These are phyloP conservation scores for Tetranychus urticae DNA, from an alignment of 1,140 invertebrate species.

Conservation along the genomic window DNA sequence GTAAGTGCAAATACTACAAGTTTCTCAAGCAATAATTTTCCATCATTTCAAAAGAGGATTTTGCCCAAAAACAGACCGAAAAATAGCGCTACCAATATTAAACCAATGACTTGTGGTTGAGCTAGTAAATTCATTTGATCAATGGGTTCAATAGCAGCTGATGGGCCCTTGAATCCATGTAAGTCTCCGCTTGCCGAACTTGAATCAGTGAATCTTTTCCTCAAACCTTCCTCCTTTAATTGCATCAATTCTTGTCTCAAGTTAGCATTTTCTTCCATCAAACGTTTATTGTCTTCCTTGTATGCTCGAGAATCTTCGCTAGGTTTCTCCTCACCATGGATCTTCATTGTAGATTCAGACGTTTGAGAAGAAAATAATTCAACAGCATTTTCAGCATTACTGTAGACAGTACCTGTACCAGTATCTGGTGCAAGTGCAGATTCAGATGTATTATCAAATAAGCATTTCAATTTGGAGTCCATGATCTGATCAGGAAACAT, in stretches of 20 bases:
- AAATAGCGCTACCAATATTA: background rate
- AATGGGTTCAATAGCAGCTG: background rate
- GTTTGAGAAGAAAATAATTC: background rate
- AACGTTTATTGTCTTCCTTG: background rate
- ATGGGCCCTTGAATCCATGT: background rate
- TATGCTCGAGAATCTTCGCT: background rate
- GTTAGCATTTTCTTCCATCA: background rate
- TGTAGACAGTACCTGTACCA: background rate
- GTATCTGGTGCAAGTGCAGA: background rate
- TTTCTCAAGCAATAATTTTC: background rate
- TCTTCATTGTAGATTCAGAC: background rate
- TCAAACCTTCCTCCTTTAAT: slow-evolving; percentile 2
- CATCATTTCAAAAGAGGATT: background rate
- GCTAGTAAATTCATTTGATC: background rate
- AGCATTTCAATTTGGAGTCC: slow-evolving; percentile 15
- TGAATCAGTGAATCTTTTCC: background rate
- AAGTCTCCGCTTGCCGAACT: background rate
- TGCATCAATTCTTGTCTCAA: background rate
- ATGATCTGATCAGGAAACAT: slow-evolving; percentile 13
- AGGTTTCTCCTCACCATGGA: too few relatives aligned
- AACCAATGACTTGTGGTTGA: background rate
- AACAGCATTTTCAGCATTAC: background rate
- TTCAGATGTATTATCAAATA: slow-evolving; percentile 10
- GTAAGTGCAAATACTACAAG: too few relatives aligned
- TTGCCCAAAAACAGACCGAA: background rate